Evolutionary conservation across 2,888 invertebrate genomes (phyloP), one percentile per base, ranked within the genome.

Genomic region (Microchrysa polita): DNA sequence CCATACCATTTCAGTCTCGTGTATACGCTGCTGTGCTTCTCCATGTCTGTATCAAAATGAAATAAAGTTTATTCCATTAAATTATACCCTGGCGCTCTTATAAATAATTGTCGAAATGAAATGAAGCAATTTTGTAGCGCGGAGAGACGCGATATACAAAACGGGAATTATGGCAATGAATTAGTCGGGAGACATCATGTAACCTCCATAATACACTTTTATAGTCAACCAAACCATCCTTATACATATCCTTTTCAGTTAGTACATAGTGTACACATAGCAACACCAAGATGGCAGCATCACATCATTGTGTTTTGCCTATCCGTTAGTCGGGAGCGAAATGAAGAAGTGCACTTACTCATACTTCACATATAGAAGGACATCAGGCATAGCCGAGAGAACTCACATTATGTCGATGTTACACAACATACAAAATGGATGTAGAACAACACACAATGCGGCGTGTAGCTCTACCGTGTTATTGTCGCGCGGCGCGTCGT

Each of bases 271-370:
- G n/a, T n/a, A n/a, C n/a, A n/a, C n/a, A n/a, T n/a, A n/a, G n/a
- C n/a, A n/a, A n/a, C 27, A 7, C 27, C 27, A 34, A 34, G 27
- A 34, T 34, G 27, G 27, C 27, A n/a, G n/a, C n/a, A n/a, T n/a
- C n/a, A n/a, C n/a, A 34, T 34, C 27, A 34, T 34, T 34, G 27
- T 34, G 27, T 34, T n/a, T 34, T 34, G 27, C n/a, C n/a, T 34
- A 34, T 34, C 2, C 27, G 2, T 34, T 34, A 34, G 7, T 7
- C 27, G 27, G 27, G 27, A 34, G n/a, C 7, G 48, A 48, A 48
- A 48, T 48, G 48, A 48, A 48, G 48, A 48, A 48, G 48, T 48
- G 48, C 48, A 48, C 48, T 48, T 48, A 48, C 48, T n/a, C 48
- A 48, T n/a, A n/a, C n/a, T 48, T 48, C 10, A 48, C 48, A n/a